These are phyloP conservation scores for Liparis tanakae DNA, from an alignment of 2,797 vertebrate genomes.

Conservation along the genomic window DNA sequence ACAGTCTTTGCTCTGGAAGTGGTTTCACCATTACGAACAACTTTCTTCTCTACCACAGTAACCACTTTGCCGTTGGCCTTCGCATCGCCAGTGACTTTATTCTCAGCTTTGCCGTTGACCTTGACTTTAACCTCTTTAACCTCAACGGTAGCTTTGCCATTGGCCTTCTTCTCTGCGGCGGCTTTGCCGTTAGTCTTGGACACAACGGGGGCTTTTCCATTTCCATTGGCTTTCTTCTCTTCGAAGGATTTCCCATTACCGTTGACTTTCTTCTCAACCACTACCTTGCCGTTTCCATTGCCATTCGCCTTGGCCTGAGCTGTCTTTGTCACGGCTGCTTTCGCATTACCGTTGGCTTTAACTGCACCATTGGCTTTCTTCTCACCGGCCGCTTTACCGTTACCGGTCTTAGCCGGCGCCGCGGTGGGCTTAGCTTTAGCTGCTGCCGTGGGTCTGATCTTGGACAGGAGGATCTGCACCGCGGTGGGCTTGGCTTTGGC, in stretches of 20 bases:
- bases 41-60: slow-evolving; percentile 72
- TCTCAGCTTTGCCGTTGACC: slow-evolving; percentile 63
- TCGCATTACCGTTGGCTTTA: slow-evolving; percentile 58
- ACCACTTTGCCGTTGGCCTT: slow-evolving; percentile 67
- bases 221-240: slow-evolving; percentile 64
- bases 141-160: slow-evolving; percentile 59
- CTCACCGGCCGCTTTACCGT: slow-evolving; percentile 55
- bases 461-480: slow-evolving; percentile 70
- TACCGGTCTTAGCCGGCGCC: slow-evolving; percentile 66
- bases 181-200: slow-evolving; percentile 64
- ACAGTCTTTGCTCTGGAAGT: slow-evolving; percentile 67
- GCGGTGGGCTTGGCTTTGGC: slow-evolving; percentile 76
- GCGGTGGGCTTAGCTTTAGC: slow-evolving; percentile 71
- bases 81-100: slow-evolving; percentile 67
- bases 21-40: slow-evolving; percentile 65
- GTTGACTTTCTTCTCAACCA: slow-evolving; percentile 62
- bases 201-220: slow-evolving; percentile 58
- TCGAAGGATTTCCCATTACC: slow-evolving; percentile 54
- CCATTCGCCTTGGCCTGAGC: slow-evolving; percentile 10
- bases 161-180: slow-evolving; percentile 64
- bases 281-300: slow-evolving; percentile 58
- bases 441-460: slow-evolving; percentile 76
- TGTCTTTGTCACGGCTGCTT: slow-evolving; percentile 44
- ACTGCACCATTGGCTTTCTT: slow-evolving; percentile 65
- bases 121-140: slow-evolving; percentile 61